Evolutionary conservation across 2,797 vertebrate species (phyloP).

Genomic region (Podarcis lilfordi): DNA sequence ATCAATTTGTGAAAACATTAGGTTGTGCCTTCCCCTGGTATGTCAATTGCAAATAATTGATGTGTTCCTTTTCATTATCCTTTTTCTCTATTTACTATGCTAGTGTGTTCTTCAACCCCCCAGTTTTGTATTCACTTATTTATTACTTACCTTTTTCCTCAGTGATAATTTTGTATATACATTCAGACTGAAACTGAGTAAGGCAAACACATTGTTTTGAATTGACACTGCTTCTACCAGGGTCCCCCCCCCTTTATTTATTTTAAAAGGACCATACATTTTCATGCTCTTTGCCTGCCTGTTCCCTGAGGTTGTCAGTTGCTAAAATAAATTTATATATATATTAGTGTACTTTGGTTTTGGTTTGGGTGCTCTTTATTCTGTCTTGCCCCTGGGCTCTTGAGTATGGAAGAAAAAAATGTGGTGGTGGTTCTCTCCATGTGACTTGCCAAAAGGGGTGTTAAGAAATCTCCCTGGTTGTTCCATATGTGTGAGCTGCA

Average conservation of each 20-base stretch:
- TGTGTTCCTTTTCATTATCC: no score
- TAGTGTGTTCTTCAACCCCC: no score
- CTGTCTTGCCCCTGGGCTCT: conserved; percentile 68
- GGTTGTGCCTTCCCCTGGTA: no score
- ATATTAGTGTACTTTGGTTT: conserved; percentile 52
- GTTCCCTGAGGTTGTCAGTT: conserved; percentile 54
- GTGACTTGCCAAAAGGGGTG: conserved; percentile 76
- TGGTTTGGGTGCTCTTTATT: conserved; percentile 53
- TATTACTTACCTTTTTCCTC: no score
- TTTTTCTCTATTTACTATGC: no score
- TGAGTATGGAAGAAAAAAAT: conserved; percentile 69
- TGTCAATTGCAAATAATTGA: no score
- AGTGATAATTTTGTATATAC: no score
- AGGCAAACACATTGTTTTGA: conserved; percentile 19
- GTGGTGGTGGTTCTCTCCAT: conserved; percentile 65
- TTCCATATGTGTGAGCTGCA: conserved; percentile 79
- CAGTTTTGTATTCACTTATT: no score
- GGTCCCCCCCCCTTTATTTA: background rate
- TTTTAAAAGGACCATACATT: conserved; percentile 20
- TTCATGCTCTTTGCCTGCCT: conserved; percentile 19
- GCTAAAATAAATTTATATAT: conserved; percentile 27
- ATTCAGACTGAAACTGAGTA: no score
- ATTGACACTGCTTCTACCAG: background rate
- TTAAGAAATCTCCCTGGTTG: conserved; percentile 79
- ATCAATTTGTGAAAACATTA: no score